Base-by-base conservation (phyloP, 1,140 invertebrate species). In the Heliothis virescens region DNA sequence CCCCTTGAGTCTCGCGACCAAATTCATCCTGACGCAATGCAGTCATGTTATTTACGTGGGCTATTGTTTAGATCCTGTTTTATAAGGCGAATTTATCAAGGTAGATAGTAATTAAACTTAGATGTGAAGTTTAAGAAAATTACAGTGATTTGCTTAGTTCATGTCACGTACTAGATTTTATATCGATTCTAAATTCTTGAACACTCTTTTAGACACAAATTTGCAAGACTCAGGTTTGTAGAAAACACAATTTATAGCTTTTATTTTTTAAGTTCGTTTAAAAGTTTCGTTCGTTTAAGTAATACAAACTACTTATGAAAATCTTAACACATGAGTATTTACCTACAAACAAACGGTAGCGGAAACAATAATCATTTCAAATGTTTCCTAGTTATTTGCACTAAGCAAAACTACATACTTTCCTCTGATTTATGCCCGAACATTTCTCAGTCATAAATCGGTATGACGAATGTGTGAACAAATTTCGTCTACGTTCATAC, bases 1-100 rank as follows among this genome's bases (percentile, higher is more conserved):
- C 21, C 41, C 29, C 13, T 63, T 50, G 53, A 29, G 21, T n/a
- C 41, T 29, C 15, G 15, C 41, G 47, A 3, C 26, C 65, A 72
- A 71, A 69, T 80, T 71, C 48, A 59, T 76, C 62, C 52, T 41
- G 74, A 73, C 75, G 80, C 75, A 78, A 69, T 81, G 74, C 75
- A 76, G 72, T 76, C 50, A 16, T 62, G 74, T 80, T 29, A 65
- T 74, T 67, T 80, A 63, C 67, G 29, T 18, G 15, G 16, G 16
- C 10, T 26, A 65, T 65, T 65, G n/a, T 63, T 41, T 63, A 16
- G 34, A 41, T 13, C 34, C 15, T 63, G 21, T 71, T 71, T 71
- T 65, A 65, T 65, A 47, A 65, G 34, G 62, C 34, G 26, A 34
- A 29, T 29, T 15, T 62, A 34, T 62, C 12, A n/a, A n/a, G n/a